Conservation (phyloP, 2,888 invertebrate species). For the Eudasyphora cyanicolor region DNA sequence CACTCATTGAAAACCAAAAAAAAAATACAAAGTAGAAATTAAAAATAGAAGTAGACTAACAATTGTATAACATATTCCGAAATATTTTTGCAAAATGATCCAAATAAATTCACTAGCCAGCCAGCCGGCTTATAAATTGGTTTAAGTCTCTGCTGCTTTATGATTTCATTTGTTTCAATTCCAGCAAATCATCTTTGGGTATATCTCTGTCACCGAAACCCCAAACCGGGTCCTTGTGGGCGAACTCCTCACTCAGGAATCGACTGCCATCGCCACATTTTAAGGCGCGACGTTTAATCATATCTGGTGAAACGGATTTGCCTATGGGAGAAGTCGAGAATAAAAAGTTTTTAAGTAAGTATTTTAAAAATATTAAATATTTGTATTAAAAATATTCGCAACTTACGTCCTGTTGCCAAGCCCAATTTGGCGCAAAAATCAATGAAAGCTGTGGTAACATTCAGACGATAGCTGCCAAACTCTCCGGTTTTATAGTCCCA, state of each 20-base stretch:
- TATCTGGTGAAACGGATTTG: constrained; percentile 83
- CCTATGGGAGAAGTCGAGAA: constrained; percentile 70
- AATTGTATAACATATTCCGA: neutral
- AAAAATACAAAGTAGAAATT: neutral
- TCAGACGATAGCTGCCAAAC: constrained; percentile 84
- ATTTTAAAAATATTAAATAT: neutral
- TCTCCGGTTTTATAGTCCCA: constrained; percentile 87
- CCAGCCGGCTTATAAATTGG: neutral
- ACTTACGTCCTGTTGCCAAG: constrained; percentile 89
- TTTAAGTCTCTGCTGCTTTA: constrained; percentile 66
- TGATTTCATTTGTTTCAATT: constrained; percentile 82
- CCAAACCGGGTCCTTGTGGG: constrained; percentile 81
- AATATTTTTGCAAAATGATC: neutral
- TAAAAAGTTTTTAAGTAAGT: neutral
- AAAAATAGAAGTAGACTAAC: neutral
- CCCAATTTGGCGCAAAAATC: constrained; percentile 89
- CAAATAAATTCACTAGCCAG: neutral
- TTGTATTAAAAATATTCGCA: neutral
- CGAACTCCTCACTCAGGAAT: constrained; percentile 76
- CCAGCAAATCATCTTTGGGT: constrained; percentile 81
- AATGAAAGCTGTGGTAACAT: constrained; percentile 90
- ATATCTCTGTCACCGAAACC: constrained; percentile 85
- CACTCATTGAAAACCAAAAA: neutral
- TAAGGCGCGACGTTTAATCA: constrained; percentile 82
- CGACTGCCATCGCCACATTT: constrained; percentile 84